Base-by-base conservation (phyloP, 2,113 vertebrate species). In the Potamarius usumacintae region DNA sequence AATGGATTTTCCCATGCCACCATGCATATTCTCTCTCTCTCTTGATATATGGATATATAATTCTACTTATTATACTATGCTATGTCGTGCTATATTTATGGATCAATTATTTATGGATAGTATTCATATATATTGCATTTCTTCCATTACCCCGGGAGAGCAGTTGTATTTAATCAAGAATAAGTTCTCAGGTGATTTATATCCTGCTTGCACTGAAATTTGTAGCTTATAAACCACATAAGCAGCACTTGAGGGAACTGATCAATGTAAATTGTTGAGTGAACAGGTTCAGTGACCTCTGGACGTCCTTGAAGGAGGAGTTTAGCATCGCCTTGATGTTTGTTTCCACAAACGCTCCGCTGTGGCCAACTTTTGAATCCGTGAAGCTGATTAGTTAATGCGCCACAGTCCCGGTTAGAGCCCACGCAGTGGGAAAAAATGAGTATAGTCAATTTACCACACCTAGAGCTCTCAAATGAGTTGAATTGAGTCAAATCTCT, bases 251-350 rank as follows among this genome's bases (percentile, higher is more conserved):
- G 72, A 87, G 89, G 86, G 84, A 90, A 87, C 91, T 94, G 92
- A 94, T 94, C 93, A 93, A 92, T 94, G 94, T 89, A 93, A 95
- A 94, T 90, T 87, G 90, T 86, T 85, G 89, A 86, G 79, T 85
- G 90, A 94, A 92, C 90, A 88, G 89, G 63, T 87, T 83, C 78
- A 10, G 74, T 93, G 93, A 94, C 94, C 94, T 94, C 94, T 93
- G 90, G 62, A 90, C 89, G 87, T 93, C 91, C 91, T 92, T 89
- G 87, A 89, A 85, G 86, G 85, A 86, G 88, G 90, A 89, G 86
- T 78, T 82, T 87, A 71, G 53, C n/a, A 80, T 27, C 9, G 48
- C 63, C 72, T 53, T 55, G 79, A 80, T 90, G 89, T 88, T 88
- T 27, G n/a, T 67, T 27, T 67, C 53, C 48, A 79, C n/a, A 76